Percentiles rank a stretch among this genome's conserved stretches.
Evolutionary conservation across 2,797 vertebrate species (phyloP).

Genomic region (Pseudomugil tenellus): DNA sequence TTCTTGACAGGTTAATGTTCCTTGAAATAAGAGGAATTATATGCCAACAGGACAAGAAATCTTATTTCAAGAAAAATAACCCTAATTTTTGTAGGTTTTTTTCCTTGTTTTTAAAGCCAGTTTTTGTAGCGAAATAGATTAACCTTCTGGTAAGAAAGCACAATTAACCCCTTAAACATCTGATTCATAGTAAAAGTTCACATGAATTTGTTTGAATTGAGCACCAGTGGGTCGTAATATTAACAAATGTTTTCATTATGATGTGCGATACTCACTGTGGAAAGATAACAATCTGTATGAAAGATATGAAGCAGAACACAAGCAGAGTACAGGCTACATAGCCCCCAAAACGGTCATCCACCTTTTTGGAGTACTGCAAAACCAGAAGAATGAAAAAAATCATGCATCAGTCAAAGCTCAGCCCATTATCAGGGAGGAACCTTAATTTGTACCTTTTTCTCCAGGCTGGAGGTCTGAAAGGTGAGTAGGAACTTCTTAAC

Average conservation of each 20-base stretch:
- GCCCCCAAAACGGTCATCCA: constrained; percentile 92
- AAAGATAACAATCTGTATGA: constrained; percentile 89
- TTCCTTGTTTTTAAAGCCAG: no score
- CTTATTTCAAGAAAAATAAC: no score
- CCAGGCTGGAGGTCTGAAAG: constrained; percentile 94
- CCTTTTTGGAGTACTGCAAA: constrained; percentile 93
- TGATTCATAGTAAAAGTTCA: background rate
- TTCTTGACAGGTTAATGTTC: no score
- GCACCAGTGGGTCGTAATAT: background rate
- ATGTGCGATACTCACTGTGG: constrained; percentile 85
- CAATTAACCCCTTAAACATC: no score
- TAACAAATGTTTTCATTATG: background rate
- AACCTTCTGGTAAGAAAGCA: background rate
- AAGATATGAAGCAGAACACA: constrained; percentile 92
- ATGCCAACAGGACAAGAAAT: no score
- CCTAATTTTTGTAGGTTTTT: no score
- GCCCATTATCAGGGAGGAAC: background rate
- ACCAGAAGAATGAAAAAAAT: constrained; percentile 53
- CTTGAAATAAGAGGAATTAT: no score
- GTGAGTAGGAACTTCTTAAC: constrained; percentile 96
- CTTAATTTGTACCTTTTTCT: constrained; percentile 96
- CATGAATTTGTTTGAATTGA: background rate
- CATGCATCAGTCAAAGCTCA: constrained; percentile 65
- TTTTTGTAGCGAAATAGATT: no score
- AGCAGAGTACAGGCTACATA: constrained; percentile 91